Percentiles rank a stretch among this genome's conserved stretches.
Conservation (phyloP, 2,797 vertebrate genomes). For the Prionace glauca region DNA sequence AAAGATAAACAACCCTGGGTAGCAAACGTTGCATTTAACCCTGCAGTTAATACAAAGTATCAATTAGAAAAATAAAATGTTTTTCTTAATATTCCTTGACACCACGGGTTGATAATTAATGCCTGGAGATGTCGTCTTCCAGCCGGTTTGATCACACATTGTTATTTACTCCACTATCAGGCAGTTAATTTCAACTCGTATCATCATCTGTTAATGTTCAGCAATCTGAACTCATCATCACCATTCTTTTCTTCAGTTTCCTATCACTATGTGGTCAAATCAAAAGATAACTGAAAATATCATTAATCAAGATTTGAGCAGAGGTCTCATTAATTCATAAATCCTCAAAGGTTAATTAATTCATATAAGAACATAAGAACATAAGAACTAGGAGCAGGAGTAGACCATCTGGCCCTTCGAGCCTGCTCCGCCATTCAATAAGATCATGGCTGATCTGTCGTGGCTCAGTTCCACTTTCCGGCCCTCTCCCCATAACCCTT, state of each 20-base stretch:
- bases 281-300: neutral
- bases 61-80: neutral
- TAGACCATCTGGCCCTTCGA: no score
- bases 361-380: no score
- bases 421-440: no score
- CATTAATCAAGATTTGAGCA: slow-evolving; percentile 2
- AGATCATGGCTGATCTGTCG: no score
- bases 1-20: neutral
- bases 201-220: neutral
- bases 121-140: neutral
- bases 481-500: no score
- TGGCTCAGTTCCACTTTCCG: no score
- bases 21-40: neutral
- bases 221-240: slow-evolving; percentile 15
- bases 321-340: neutral
- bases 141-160: neutral
- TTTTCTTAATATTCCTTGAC: neutral
- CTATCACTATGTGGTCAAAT: neutral
- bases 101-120: neutral
- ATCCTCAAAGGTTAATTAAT: slow-evolving; percentile 25
- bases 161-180: neutral
- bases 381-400: no score
- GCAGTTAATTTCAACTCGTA: neutral
- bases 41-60: neutral
- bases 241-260: neutral